Evolutionary conservation across 2,888 invertebrate species (phyloP).

Genomic region (Drosophila pegasa): DNA sequence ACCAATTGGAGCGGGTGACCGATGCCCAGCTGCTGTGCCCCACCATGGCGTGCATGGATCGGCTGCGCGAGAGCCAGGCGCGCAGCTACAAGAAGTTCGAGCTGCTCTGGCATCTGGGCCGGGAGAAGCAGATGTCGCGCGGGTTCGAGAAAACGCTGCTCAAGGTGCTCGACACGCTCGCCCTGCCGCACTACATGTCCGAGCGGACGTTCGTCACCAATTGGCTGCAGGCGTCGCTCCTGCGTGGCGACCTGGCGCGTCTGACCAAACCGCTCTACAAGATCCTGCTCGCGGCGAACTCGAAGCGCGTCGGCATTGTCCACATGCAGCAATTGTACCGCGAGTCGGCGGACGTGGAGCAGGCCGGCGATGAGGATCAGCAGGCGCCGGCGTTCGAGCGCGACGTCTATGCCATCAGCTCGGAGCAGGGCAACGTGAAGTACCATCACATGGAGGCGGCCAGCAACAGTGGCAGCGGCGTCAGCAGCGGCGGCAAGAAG

Average conservation of each 20-base stretch:
- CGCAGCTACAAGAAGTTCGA: constrained; percentile 84
- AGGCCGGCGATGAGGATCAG: constrained; percentile 76
- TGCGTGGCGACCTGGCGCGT: constrained; percentile 91
- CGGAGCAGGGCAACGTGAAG: constrained; percentile 91
- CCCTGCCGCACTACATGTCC: constrained; percentile 83
- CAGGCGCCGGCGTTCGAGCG: constrained; percentile 79
- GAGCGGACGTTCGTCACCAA: constrained; percentile 88
- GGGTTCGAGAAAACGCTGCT: constrained; percentile 88
- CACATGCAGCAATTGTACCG: constrained; percentile 88
- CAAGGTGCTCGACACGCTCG: constrained; percentile 86
- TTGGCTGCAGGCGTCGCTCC: constrained; percentile 90
- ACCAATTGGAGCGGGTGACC: constrained; percentile 80
- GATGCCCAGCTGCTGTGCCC: constrained; percentile 83
- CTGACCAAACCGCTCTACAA: constrained; percentile 91
- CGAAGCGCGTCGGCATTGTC: constrained; percentile 92
- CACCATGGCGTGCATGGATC: constrained; percentile 74
- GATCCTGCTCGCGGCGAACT: constrained; percentile 91
- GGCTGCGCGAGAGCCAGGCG: constrained; percentile 83
- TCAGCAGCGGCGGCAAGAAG: constrained; percentile 72
- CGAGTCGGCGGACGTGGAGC: constrained; percentile 83
- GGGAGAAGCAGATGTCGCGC: constrained; percentile 87
- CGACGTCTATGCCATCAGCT: constrained; percentile 93
- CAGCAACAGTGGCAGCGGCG: constrained; percentile 32
- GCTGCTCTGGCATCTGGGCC: constrained; percentile 90
- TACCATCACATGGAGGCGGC: constrained; percentile 83